Conservation (phyloP, 1,140 invertebrate genomes). For the Thrips palmi region DNA sequence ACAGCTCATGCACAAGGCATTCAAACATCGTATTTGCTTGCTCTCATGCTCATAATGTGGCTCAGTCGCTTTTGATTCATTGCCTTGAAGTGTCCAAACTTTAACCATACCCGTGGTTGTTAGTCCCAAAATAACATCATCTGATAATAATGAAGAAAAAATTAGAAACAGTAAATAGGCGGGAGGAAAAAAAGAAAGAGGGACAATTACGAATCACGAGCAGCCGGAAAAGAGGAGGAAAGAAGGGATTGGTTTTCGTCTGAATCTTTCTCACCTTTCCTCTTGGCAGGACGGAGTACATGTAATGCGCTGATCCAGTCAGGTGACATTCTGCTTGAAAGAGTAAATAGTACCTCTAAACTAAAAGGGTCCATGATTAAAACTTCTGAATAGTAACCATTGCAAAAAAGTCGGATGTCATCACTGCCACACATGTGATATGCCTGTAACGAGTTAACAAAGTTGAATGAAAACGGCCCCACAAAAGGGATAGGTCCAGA, state of each 20-base stretch:
- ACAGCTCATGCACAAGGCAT: conserved; percentile 83
- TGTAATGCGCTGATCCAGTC: conserved; percentile 97
- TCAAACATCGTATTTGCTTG: conserved; percentile 86
- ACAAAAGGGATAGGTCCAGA: background rate
- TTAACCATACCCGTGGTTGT: conserved; percentile 95
- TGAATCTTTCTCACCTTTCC: too few species aligned
- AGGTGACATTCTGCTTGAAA: conserved; percentile 89
- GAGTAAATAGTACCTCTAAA: conserved; percentile 74
- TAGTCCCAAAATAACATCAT: conserved; percentile 90
- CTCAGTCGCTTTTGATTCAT: conserved; percentile 70
- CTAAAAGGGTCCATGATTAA: conserved; percentile 92
- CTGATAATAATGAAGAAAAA: conserved; percentile 30
- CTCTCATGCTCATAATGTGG: conserved; percentile 94
- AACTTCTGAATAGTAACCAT: conserved; percentile 95
- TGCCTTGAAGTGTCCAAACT: conserved; percentile 85
- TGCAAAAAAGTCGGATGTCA: conserved; percentile 73
- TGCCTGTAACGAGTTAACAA: conserved; percentile 33
- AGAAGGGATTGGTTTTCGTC: conserved; percentile 7
- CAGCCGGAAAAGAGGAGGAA: conserved; percentile 3
- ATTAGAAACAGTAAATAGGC: conserved; percentile 1
- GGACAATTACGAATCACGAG: conserved; percentile 9
- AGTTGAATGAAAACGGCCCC: background rate
- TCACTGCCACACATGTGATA: conserved; percentile 64
- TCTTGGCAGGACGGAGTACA: conserved; percentile 70
- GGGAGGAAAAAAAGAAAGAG: conserved; percentile 6